These are phyloP conservation scores for Neolamprologus tretocephalus DNA, from an alignment of 2,113 vertebrate species.

Conservation along the genomic window DNA sequence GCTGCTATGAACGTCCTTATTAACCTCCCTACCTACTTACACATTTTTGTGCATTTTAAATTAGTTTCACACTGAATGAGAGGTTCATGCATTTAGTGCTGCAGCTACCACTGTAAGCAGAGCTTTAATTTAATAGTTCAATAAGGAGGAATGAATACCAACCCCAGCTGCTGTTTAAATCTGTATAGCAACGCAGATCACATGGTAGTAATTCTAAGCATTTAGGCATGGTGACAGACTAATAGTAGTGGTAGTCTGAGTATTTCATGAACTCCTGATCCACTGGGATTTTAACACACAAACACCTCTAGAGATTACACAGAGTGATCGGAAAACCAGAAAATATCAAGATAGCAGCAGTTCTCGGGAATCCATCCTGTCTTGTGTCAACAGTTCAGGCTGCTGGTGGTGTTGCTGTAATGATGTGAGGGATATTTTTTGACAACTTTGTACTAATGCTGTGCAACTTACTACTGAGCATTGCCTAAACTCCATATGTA, in stretches of 20 bases:
- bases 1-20: neutral
- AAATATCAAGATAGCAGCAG: neutral
- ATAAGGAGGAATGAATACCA: neutral
- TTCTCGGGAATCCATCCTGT: neutral
- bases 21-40: neutral
- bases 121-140: neutral
- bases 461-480: neutral
- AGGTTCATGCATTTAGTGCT: neutral
- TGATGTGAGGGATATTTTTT: neutral
- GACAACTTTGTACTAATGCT: neutral
- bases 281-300: neutral
- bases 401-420: neutral
- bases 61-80: neutral
- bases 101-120: neutral
- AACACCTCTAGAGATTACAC: neutral
- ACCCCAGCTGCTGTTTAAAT: neutral
- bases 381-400: neutral
- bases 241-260: neutral
- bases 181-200: neutral
- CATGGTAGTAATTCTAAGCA: neutral
- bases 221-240: rapidly evolving
- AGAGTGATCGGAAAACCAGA: neutral
- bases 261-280: neutral
- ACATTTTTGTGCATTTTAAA: neutral
- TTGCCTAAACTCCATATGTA: neutral